Evolutionary conservation across 2,797 vertebrate genomes (phyloP), one percentile per base, ranked within the genome.

Genomic region (Scomberomorus guttatus): DNA sequence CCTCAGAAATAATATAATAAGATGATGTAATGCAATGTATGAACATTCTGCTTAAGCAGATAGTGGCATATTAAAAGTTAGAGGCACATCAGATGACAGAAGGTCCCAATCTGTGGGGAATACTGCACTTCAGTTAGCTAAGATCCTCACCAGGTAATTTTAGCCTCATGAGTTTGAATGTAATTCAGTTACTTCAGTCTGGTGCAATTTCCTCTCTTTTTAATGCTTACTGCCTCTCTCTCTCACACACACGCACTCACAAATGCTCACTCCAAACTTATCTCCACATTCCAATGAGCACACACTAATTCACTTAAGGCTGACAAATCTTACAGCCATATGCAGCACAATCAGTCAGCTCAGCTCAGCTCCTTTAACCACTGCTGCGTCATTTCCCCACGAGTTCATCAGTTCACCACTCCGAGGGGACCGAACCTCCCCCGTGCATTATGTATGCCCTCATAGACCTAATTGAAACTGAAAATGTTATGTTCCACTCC

Each of bases 401-500:
- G 14, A 81, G 88, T 87, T 87, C 89, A 93, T 84, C 73, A 66
- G 87, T 88, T 88, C 90, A 66, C 51, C 72, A 81, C 83, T 91
- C 88, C 17, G 50, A 85, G 68, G 87, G 81, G 87, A 84, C 87
- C 84, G 27, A 81, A 68, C 87, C 87, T 90, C 91, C 90, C 89
- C 84, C 54, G 90, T 92, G 93, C 89, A 93, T 94, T 94, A 94
- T 94, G 91, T 87, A 90, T 91, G 89, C 87, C 91, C 92, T 94
- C 89, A 60, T 85, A 92, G 92, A 90, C 85, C 92, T 95, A 95
- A 96, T 95, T 95, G 94, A 96, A 96, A 95, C 90, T 94, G 94
- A 96, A 95, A 95, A 94, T 95, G 95, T 94, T 95, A 94, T 94
- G 94, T 95, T 96, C 94, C 94, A 93, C 92, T 92, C 90, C 10